Percentiles rank a stretch among this genome's conserved stretches.
phyloP scores from a whole-genome alignment of 2,113 vertebrate species.

The Saguinus midas region DNA sequence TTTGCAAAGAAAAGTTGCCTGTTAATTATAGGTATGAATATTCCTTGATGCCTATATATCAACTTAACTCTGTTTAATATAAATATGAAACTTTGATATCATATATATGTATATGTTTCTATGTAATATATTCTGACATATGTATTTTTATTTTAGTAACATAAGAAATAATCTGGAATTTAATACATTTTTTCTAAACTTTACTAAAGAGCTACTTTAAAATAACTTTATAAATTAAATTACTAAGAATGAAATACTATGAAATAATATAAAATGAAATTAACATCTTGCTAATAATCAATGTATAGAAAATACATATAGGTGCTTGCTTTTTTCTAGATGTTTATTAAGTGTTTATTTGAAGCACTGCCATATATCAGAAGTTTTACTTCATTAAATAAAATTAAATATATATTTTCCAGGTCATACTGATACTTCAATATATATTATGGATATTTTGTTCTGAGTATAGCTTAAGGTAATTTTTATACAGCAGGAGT shows the following conservation, averaged over 20 bases:
- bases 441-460: conserved; percentile 25
- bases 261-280: background rate
- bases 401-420: conserved; percentile 7
- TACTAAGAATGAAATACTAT: background rate
- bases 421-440: background rate
- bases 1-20: background rate
- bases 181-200: background rate
- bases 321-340: background rate
- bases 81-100: background rate
- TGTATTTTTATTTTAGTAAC: background rate
- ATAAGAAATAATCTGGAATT: background rate
- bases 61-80: background rate
- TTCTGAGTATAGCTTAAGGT: conserved; percentile 13
- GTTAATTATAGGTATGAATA: background rate
- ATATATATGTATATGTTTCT: background rate
- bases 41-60: background rate
- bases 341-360: background rate
- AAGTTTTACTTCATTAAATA: conserved; percentile 12
- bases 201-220: background rate
- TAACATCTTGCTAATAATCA: background rate
- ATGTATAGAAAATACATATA: background rate
- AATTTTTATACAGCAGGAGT: conserved; percentile 29
- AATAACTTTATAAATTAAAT: background rate
- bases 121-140: background rate
- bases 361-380: background rate